Conservation (phyloP, 1,140 invertebrate genomes). For the Diplogasteroides magnus region DNA sequence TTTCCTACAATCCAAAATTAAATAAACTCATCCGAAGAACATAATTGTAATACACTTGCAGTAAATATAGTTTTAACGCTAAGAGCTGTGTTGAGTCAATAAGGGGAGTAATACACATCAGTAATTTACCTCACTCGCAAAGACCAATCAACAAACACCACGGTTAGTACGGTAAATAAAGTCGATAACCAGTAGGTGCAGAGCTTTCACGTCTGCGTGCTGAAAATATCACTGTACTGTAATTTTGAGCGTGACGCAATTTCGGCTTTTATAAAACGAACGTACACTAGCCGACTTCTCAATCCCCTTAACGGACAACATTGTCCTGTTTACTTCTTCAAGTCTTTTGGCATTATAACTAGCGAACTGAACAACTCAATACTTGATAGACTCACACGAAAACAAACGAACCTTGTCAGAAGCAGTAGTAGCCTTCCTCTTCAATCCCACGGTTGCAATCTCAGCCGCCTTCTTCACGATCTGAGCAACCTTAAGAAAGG, state of each 20-base stretch:
- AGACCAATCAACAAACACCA: slow-evolving; percentile 27
- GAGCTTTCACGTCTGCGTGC: slow-evolving; percentile 10
- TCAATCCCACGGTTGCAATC: background rate
- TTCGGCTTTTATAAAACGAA: no score
- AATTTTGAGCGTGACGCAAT: no score
- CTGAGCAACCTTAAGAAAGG: background rate
- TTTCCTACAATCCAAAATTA: no score
- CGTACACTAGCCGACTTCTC: slow-evolving; percentile 4
- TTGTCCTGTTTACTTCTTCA: slow-evolving; percentile 15
- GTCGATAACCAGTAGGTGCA: slow-evolving; percentile 17
- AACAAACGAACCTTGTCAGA: background rate
- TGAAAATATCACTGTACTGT: background rate
- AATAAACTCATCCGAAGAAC: no score
- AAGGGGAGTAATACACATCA: no score
- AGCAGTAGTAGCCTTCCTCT: slow-evolving; percentile 24
- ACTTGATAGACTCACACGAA: background rate
- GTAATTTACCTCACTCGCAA: no score
- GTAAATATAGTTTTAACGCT: no score
- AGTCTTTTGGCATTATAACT: slow-evolving; percentile 24
- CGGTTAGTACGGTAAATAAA: slow-evolving; percentile 16
- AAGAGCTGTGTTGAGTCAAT: no score
- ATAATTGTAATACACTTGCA: no score
- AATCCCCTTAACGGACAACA: slow-evolving; percentile 30
- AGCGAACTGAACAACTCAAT: slow-evolving; percentile 13
- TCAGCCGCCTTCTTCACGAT: background rate